Evolutionary conservation across 2,888 invertebrate species (phyloP), one percentile per base, ranked within the genome.

Genomic region (Calameuta filiformis): DNA sequence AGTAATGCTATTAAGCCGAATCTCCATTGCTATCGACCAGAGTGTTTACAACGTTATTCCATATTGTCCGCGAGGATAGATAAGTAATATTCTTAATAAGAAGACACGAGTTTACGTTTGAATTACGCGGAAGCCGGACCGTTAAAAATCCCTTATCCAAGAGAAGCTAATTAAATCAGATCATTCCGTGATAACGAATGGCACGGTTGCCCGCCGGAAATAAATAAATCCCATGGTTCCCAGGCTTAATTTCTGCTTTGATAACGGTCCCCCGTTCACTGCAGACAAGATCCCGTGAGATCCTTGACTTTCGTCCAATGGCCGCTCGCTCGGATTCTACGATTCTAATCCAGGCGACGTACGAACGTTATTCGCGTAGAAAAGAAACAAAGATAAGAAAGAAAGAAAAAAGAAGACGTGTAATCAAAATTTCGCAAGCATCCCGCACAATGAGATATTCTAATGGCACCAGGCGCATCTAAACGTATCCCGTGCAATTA

Each of bases 401-500:
- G 9, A 71, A 71, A 30, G 3, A 12, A 30, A 12, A 69, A n/a
- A 30, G 23, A 1, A n/a, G 3, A 30, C 31, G 71, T 71, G 1
- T 12, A 71, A 34, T 6, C 30, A 34, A 11, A 71, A 71, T 71
- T 71, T 71, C 12, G 71, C 71, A 71, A 71, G 33, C 9, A 34
- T 71, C 23, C 1, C 31, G 71, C 31, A 71, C 12, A 34, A 33
- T 9, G 31, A 71, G 31, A 56, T 56, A 56, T 69, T 78, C 79
- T 80, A 80, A 78, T 80, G 80, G 78, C 78, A 80, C 76, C 80
- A 80, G 77, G 82, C 85, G 85, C 80, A 84, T 84, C 84, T 87
- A 86, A 87, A 85, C 81, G 81, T 84, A 83, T 86, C 84, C 56
- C 87, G 81, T 74, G 82, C 85, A 86, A 87, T 87, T 87, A 87